Conservation (phyloP, 30 jellyfish, hydroid and myxozoan genomes). For the Mastigias papua region DNA sequence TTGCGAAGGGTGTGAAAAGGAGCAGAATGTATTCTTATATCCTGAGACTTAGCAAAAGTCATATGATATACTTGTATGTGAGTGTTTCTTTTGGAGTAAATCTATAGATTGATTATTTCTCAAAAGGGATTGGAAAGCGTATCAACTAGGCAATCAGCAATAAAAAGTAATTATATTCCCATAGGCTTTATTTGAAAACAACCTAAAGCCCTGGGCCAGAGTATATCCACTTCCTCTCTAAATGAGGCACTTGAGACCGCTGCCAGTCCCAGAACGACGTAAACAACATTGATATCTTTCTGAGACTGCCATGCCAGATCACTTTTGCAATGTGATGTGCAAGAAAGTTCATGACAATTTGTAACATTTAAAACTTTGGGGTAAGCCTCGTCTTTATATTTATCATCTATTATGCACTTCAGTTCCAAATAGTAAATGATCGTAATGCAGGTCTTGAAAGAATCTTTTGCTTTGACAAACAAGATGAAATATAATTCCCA, state of each 20-base stretch:
- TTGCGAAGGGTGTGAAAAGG: too few relatives aligned
- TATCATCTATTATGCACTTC: too few relatives aligned
- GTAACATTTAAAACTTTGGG: too few relatives aligned
- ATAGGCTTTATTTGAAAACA: background rate
- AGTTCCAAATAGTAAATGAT: too few relatives aligned
- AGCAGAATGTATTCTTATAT: too few relatives aligned
- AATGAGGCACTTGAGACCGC: background rate
- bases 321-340: too few relatives aligned
- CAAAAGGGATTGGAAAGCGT: background rate
- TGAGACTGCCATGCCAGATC: background rate
- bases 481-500: too few relatives aligned
- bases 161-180: background rate
- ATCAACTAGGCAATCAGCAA: background rate
- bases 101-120: background rate
- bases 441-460: too few relatives aligned
- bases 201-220: background rate
- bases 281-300: background rate
- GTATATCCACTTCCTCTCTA: background rate
- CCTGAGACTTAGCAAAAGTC: background rate
- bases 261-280: background rate
- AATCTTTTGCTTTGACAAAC: too few relatives aligned
- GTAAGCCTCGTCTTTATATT: too few relatives aligned
- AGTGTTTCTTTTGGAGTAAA: background rate
- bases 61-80: background rate
- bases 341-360: background rate